Conservation (phyloP, 64 coral and sea anemone species). For the Montipora sp. region DNA sequence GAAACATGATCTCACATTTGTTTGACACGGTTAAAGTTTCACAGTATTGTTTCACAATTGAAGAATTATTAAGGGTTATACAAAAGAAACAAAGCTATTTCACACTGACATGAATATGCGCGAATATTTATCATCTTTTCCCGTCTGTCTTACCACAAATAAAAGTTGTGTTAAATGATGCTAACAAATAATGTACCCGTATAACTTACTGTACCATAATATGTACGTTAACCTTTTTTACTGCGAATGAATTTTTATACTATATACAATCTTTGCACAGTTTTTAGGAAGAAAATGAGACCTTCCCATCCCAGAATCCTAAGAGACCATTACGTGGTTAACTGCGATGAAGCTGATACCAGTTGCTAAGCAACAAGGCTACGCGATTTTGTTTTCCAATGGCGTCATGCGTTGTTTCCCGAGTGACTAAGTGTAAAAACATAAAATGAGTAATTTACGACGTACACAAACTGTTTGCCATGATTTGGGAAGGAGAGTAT, state of each 20-base stretch:
- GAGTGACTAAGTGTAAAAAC: too few relatives aligned
- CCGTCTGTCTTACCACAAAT: background rate
- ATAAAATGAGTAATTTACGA: too few relatives aligned
- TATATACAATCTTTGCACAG: slow-evolving; percentile 44
- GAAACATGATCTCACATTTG: too few relatives aligned
- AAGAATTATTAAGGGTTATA: too few relatives aligned
- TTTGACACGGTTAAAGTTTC: too few relatives aligned
- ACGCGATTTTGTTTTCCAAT: too few relatives aligned
- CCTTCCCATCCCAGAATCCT: background rate
- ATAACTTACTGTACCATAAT: slow-evolving; percentile 34
- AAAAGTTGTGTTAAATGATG: background rate
- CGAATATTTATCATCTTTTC: background rate
- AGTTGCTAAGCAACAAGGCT: too few relatives aligned
- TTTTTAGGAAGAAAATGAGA: background rate
- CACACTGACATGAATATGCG: background rate
- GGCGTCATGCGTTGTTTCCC: too few relatives aligned
- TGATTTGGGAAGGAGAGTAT: too few relatives aligned
- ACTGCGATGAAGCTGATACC: too few relatives aligned
- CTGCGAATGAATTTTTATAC: background rate
- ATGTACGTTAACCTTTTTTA: slow-evolving; percentile 1
- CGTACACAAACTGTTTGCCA: too few relatives aligned
- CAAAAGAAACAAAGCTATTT: background rate
- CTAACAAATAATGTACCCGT: slow-evolving; percentile 18
- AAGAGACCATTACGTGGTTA: background rate
- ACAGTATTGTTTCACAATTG: too few relatives aligned